Percentiles rank a stretch among this genome's conserved stretches.
These are phyloP conservation scores for Muraenolepis orangiensis DNA, from an alignment of 2,797 vertebrate genomes.

Conservation along the genomic window DNA sequence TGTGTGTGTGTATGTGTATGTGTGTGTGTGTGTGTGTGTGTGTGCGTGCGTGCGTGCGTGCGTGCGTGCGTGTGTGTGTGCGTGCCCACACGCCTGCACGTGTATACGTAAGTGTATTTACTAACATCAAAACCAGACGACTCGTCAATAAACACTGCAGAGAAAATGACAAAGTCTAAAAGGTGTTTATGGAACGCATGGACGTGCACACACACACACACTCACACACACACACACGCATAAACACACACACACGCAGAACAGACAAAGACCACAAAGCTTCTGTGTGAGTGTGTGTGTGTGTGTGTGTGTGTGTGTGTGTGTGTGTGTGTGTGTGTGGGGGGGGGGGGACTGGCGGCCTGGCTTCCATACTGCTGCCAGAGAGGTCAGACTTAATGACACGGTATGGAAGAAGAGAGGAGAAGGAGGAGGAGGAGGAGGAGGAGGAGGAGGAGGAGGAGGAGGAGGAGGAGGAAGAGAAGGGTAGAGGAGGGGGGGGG, in stretches of 20 bases:
- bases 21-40: conserved; percentile 1
- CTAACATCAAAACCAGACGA: conserved; percentile 68
- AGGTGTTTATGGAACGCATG: conserved; percentile 72
- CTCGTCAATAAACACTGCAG: conserved; percentile 67
- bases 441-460: neutral
- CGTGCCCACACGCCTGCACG: neutral
- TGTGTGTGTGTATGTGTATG: conserved; percentile 13
- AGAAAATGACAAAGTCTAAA: conserved; percentile 76
- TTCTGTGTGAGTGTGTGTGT: too few relatives aligned
- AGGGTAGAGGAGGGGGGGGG: too few relatives aligned
- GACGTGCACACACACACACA: conserved; percentile 42
- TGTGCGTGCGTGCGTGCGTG: conserved; percentile 22
- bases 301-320: too few relatives aligned
- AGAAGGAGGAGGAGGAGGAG: neutral
- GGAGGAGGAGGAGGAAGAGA: neutral
- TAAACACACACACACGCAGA: neutral
- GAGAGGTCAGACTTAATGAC: conserved; percentile 73
- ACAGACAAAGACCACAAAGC: too few relatives aligned
- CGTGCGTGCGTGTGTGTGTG: conserved; percentile 13
- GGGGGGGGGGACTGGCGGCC: conserved; percentile 23
- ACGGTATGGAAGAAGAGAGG: conserved; percentile 49
- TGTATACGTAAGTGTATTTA: conserved; percentile 56
- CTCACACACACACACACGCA: conserved; percentile 21
- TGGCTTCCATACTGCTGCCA: conserved; percentile 61
- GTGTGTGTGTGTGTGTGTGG: too few relatives aligned